phyloP scores from a whole-genome alignment of 2,797 vertebrate species.

The Cirrhinus mrigala region DNA sequence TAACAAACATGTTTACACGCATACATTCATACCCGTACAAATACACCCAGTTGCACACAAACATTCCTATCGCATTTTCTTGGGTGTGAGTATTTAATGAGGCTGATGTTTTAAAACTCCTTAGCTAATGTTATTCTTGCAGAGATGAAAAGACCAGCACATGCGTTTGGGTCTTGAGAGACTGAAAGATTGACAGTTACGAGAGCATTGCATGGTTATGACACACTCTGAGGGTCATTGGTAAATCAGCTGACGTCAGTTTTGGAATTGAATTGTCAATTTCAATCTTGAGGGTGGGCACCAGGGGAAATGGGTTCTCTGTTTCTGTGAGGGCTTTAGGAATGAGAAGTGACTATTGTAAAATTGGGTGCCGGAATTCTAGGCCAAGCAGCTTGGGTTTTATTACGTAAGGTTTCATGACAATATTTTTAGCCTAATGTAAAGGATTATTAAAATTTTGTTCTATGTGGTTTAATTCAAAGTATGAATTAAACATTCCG shows the following conservation, averaged over 20 bases:
- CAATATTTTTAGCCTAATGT: background rate
- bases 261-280: slow-evolving; percentile 67
- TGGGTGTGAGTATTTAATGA: background rate
- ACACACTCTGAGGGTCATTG: slow-evolving; percentile 52
- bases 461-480: background rate
- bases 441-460: background rate
- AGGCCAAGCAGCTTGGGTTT: background rate
- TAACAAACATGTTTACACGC: background rate
- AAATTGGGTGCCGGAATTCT: slow-evolving; percentile 41
- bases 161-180: slow-evolving; percentile 4
- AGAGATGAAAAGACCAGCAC: slow-evolving; percentile 8
- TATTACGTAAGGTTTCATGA: background rate
- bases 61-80: background rate
- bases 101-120: background rate
- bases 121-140: background rate
- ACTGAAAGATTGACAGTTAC: slow-evolving; percentile 31
- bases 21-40: slow-evolving; percentile 11
- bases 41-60: background rate
- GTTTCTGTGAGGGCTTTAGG: slow-evolving; percentile 33
- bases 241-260: slow-evolving; percentile 60
- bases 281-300: slow-evolving; percentile 60
- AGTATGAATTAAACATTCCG: slow-evolving; percentile 69
- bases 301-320: background rate
- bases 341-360: slow-evolving; percentile 62
- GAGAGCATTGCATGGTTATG: slow-evolving; percentile 17